Base-by-base conservation (phyloP, 2,888 invertebrate species). In the Priocnemis perturbator region DNA sequence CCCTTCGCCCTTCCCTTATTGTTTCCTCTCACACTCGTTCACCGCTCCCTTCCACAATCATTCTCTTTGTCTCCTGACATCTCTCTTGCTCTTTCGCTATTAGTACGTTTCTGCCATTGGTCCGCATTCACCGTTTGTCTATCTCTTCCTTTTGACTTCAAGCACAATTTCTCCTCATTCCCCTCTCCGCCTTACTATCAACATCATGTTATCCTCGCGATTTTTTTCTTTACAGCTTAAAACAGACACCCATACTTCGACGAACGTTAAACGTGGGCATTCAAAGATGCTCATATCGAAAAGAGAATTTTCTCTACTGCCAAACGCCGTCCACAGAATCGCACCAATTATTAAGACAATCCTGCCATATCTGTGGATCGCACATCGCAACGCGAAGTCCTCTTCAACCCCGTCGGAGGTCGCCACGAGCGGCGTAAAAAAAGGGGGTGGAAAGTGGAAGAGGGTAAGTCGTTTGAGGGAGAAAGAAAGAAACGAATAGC, bases 391-490 rank as follows among this genome's bases (percentile, higher is more conserved):
- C 11, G 37, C 65, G 57, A 61, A 67, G 57, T 78, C 59, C 53
- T 26, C 23, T 21, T 37, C 52, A 19, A 30, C 58, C 48, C 69
- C 64, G 62, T 45, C 73, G 78, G 78, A 79, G 78, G 78, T 73
- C 78, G 76, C 78, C 69, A 78, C 74, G 52, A 64, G 69, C 53
- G 48, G n/a, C 57, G 65, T 59, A 72, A 73, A 73, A 64, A 55
- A 55, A 17, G 37, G 44, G 50, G 19, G 50, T 52, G 60, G 47
- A 45, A 26, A 17, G 26, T 21, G 20, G 17, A 55, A 23, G 26
- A 55, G 30, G 55, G 55, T 26, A 26, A 55, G 26, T 26, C 26
- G 30, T 26, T 11, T 7, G 56, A 64, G 19, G 19, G 17, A 45
- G 55, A 17, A 37, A 47, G 47, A n/a, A 47, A 47, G n/a, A 17